phyloP scores from a whole-genome alignment of 2,888 invertebrate species.

The Ichneumoninae sp. region DNA sequence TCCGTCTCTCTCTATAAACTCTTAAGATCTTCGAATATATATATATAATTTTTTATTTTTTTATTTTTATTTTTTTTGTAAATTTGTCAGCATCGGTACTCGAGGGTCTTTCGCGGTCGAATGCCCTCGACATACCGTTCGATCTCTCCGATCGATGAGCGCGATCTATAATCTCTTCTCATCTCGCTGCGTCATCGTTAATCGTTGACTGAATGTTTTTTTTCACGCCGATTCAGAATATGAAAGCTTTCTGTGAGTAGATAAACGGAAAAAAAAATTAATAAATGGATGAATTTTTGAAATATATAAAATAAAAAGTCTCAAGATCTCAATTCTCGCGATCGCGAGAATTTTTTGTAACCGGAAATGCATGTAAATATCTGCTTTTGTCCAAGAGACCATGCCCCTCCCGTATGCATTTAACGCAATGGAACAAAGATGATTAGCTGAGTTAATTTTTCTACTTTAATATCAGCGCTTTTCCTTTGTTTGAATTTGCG shows the following conservation, averaged over 20 bases:
- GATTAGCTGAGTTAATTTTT: constrained; percentile 12
- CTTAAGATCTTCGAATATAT: background rate
- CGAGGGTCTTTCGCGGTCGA: constrained; percentile 59
- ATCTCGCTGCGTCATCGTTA: constrained; percentile 44
- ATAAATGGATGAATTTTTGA: constrained; percentile 52
- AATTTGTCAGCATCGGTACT: constrained; percentile 23
- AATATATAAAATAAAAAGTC: constrained; percentile 59
- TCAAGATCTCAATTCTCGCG: constrained; percentile 55
- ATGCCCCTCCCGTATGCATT: constrained; percentile 38
- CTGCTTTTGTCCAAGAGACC: constrained; percentile 72
- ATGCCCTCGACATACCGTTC: constrained; percentile 45
- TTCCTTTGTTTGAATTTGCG: constrained; percentile 43
- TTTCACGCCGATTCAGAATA: constrained; percentile 52
- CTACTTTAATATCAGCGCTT: constrained; percentile 31
- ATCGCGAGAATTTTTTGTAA: constrained; percentile 63
- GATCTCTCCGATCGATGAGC: constrained; percentile 38
- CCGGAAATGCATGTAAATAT: constrained; percentile 73
- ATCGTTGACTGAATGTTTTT: background rate
- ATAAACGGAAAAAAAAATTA: constrained; percentile 61
- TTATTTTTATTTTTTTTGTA: background rate
- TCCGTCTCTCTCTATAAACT: constrained; percentile 12
- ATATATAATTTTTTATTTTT: too few species aligned
- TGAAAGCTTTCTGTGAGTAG: constrained; percentile 52
- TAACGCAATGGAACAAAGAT: constrained; percentile 43
- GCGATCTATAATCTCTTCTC: constrained; percentile 65